Base-by-base conservation (phyloP, 2,797 vertebrate species). In the Pseudomugil gertrudae region DNA sequence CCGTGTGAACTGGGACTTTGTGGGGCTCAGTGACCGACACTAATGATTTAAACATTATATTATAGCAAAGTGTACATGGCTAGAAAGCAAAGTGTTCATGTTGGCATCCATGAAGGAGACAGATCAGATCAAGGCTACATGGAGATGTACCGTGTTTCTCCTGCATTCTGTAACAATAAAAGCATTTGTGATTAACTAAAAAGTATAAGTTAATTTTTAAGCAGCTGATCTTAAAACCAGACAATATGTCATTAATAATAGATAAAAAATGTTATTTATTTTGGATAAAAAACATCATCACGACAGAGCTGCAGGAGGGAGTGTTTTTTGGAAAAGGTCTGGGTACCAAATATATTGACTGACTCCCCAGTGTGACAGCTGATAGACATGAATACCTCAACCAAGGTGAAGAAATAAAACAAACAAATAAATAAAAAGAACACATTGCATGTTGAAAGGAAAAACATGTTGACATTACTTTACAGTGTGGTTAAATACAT, bases 301-400 rank as follows among this genome's bases (percentile, higher is more conserved):
- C 57, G 32, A 85, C 64, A 26, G 62, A 66, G 67, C 56, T 55
- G 17, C 43, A 1, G 45, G 47, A 50, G 26, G n/a, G 21, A 48
- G 40, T 65, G 74, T 27, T 48, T 75, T 70, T 59, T 66, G 27
- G 40, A 79, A 80, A 36, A 76, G 58, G 64, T 68, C 40, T 26
- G 43, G 5, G 40, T 14, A 55, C 74, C 77, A 79, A 72, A 89
- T 87, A 86, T 85, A 66, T 58, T 35, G 15, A 63, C 58, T 63
- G 68, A 76, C 62, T 76, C 65, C 45, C 57, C 48, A 54, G 23
- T 47, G 57, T 63, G 63, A 69, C 24, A 38, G 63, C 0, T 45
- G 47, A 26, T 5, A 23, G 19, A 40, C 32, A 40, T 0, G 0
- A 48, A 69, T 57, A 74, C 65, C 63, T 79, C 63, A 9, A 55